phyloP scores from a whole-genome alignment of 2,888 invertebrate species.

The Ditula angustiorana region DNA sequence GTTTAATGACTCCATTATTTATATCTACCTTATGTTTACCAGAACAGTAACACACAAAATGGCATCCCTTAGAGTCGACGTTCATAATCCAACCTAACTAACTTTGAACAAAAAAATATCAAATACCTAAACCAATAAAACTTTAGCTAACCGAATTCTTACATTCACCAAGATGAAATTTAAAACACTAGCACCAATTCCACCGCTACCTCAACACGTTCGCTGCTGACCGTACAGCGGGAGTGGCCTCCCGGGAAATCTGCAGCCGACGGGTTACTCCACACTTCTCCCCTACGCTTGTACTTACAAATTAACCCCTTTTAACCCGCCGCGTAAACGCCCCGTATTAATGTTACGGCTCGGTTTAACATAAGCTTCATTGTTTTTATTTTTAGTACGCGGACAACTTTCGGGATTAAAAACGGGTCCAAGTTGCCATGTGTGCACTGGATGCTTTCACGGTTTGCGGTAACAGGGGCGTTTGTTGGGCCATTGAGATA shows the following conservation, averaged over 20 bases:
- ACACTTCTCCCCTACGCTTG: slow-evolving; percentile 32
- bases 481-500: background rate
- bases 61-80: too few relatives aligned
- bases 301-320: slow-evolving; percentile 41
- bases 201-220: slow-evolving; percentile 23
- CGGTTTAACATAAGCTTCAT: slow-evolving; percentile 37
- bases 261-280: slow-evolving; percentile 30
- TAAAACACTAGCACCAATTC: slow-evolving; percentile 3
- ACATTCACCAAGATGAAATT: slow-evolving; percentile 6
- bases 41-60: too few relatives aligned
- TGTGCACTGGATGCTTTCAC: background rate
- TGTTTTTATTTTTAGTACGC: slow-evolving; percentile 37
- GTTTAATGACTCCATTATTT: too few relatives aligned
- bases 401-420: slow-evolving; percentile 37
- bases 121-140: background rate
- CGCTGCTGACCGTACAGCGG: slow-evolving; percentile 30
- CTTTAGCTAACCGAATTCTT: background rate
- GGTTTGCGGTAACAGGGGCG: background rate
- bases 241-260: slow-evolving; percentile 36
- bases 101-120: too few relatives aligned
- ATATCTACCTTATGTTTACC: too few relatives aligned
- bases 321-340: slow-evolving; percentile 38
- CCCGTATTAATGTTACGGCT: slow-evolving; percentile 35
- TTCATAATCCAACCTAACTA: too few relatives aligned
- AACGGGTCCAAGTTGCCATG: slow-evolving; percentile 17